Base-by-base conservation (phyloP, 2,113 vertebrate species). In the Jacana jacana region DNA sequence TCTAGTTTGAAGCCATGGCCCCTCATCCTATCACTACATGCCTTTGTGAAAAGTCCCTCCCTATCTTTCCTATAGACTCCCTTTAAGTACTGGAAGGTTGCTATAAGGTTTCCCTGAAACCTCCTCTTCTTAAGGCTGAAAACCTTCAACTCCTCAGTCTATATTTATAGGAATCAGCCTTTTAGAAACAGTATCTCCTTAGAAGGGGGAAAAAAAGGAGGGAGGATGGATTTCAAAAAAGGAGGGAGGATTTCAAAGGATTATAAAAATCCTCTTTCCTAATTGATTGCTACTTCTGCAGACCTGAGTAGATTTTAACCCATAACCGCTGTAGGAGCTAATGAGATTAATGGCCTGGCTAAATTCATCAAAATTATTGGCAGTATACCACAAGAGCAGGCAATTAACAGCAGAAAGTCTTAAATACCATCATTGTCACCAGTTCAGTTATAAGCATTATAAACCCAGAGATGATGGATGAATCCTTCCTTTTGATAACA, bases 401-500 rank as follows among this genome's bases (percentile, higher is more conserved):
- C 57, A 60, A 78, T 95, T 95, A 66, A 31, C 48, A 78, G 64
- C 58, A 92, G 88, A 49, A 92, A 95, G 35, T 73, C 73, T 48
- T 77, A 91, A 92, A 64, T 8, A 15, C 72, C 91, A 60, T 86
- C 46, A 19, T 57, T 89, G 70, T 83, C 86, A 93, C 80, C 44
- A 54, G 66, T 77, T 78, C 81, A 92, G 81, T 75, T 94, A 51
- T 63, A 88, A 96, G 69, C 79, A 84, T 69, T 77, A 65, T 93
- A 94, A 96, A 95, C 73, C 80, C 78, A 66, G 66, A 95, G 70
- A 35, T 94, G 93, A 95, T 58, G 72, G 94, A 96, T 89, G 80
- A 89, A 65, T 92, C 81, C 71, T 63, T 58, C 72, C 81, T 96
- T 95, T 86, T 79, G 60, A 93, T 96, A 97, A 94, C 95, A 92